Conservation (phyloP, 2,113 vertebrate species). For the Misgurnus anguillicaudatus region DNA sequence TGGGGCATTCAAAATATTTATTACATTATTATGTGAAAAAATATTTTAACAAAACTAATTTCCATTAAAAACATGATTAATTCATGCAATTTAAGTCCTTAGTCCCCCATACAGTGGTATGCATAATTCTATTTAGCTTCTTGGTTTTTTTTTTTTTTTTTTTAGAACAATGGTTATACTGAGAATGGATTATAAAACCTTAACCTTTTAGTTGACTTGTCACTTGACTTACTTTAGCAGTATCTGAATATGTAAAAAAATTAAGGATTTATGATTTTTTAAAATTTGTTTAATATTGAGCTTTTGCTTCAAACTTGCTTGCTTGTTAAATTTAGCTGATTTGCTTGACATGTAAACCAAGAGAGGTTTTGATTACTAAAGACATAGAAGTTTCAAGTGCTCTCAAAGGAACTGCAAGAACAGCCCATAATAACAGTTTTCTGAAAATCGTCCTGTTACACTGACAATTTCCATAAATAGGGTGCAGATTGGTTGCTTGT, state of each 20-base stretch:
- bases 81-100: too few relatives aligned
- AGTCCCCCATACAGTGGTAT: too few relatives aligned
- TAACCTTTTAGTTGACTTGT: background rate
- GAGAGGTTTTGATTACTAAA: background rate
- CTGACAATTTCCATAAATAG: too few relatives aligned
- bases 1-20: too few relatives aligned
- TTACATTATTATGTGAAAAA: too few relatives aligned
- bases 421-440: background rate
- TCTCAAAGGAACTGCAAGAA: background rate
- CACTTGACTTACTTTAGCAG: too few relatives aligned
- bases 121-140: too few relatives aligned
- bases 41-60: too few relatives aligned
- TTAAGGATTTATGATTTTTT: too few relatives aligned
- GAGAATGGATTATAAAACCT: background rate
- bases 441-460: background rate
- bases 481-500: too few relatives aligned
- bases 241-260: background rate
- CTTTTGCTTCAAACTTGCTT: background rate
- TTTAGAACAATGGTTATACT: background rate
- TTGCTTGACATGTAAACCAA: slow-evolving; percentile 1
- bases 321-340: background rate
- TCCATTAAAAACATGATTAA: too few relatives aligned
- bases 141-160: too few relatives aligned
- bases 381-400: background rate
- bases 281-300: background rate